Evolutionary conservation across 1,140 invertebrate species (phyloP), one percentile per base, ranked within the genome.

Genomic region (Gonioctena quinquepunctata): DNA sequence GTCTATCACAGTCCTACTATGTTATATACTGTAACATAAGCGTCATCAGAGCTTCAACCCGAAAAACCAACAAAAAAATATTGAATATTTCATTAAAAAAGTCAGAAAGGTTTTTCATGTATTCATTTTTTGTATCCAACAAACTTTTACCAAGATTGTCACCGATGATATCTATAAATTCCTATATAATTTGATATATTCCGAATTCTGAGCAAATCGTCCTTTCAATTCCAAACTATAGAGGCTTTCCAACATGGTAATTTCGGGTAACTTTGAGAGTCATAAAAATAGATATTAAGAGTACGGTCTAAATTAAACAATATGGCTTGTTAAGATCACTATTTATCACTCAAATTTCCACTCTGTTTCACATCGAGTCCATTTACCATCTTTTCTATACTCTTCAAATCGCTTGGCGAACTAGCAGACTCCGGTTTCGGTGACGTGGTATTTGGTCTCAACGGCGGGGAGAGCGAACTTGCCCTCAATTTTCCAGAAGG

Each of bases 341-440:
- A 80, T 74, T 80, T 79, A 25, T 80, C 76, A 60, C 61, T 63
- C 19, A 18, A 63, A 8, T 74, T 75, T 26, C 75, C 75, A 33
- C 22, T 79, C 68, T 83, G 80, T 81, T 93, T 91, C 54, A 92
- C 90, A 82, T 97, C 94, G 23, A 97, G 85, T 0, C 95, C 95
- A 84, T 97, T 97, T 70, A 97, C 94, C 95, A 97, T 97, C 81
- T 96, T 96, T 84, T 98, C 95, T 84, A 98, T 98, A 83, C 91
- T 96, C 84, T 96, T 96, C 66, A 98, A 87, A 84, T 97, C 95
- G 77, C 89, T 89, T 68, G 91, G 86, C 72, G 80, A 84, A 23
- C 76, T 68, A 27, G 84, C 81, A 26, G 81, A 69, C 64, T 80
- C 80, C 23, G 82, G 76, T 70, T 81, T 82, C 18, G 82, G 81